Base-by-base conservation (phyloP, 2,888 invertebrate genomes). In the Choreutis nemorana region DNA sequence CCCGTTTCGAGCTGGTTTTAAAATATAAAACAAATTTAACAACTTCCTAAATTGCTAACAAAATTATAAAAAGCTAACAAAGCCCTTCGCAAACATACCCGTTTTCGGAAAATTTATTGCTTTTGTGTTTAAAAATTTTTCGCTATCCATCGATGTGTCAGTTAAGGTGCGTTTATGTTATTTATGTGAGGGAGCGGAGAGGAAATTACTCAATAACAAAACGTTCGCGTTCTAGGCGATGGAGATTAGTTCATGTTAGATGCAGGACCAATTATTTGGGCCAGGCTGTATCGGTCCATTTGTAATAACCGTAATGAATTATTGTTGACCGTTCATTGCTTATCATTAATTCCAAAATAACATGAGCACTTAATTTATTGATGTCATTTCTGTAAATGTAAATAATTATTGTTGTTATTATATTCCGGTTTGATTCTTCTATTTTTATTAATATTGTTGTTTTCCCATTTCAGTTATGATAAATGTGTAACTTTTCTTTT, bases 271-370 rank as follows among this genome's bases (percentile, higher is more conserved):
- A 65, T 66, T 61, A 65, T 62, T 63, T 50, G 50, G 41, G 44
- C n/a, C n/a, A n/a, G 44, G 36, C 39, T 43, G n/a, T n/a, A n/a
- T 36, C 48, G 31, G 48, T 44, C 42, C 43, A 40, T 31, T 36
- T 42, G 36, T n/a, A n/a, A n/a, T n/a, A n/a, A 39, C 45, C 40
- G 51, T 62, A 63, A 64, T 58, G 54, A 48, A 66, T 51, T 57
- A 50, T 51, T 50, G 42, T 41, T 47, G 45, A 45, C 49, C 48
- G 43, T 57, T 58, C 61, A 58, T 59, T 50, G 50, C 52, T 46
- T 48, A 53, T 53, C n/a, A n/a, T n/a, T n/a, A n/a, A n/a, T n/a
- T n/a, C n/a, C n/a, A n/a, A n/a, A n/a, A n/a, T n/a, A n/a, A n/a
- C n/a, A n/a, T n/a, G n/a, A n/a, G n/a, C n/a, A n/a, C n/a, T n/a